Evolutionary conservation across 2,888 invertebrate genomes (phyloP).

Genomic region (Leptarthrus brevirostris): DNA sequence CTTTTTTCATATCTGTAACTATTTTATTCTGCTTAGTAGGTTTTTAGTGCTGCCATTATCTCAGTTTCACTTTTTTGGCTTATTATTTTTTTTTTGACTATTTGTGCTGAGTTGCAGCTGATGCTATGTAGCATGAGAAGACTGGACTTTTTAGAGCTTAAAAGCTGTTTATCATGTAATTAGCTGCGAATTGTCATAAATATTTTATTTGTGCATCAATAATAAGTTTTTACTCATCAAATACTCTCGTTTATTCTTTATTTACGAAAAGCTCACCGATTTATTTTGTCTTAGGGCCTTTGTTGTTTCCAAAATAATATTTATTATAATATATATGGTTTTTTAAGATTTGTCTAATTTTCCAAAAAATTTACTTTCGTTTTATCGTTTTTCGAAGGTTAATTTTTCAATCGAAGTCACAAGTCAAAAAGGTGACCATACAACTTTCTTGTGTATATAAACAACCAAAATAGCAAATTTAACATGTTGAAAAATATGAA

Average conservation of each 20-base stretch:
- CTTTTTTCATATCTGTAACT: constrained; percentile 16
- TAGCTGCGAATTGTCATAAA: constrained; percentile 37
- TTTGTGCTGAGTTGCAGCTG: constrained; percentile 34
- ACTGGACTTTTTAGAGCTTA: constrained; percentile 47
- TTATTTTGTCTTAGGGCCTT: background rate
- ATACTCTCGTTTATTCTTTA: background rate
- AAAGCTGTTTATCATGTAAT: constrained; percentile 42
- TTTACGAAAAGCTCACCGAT: constrained; percentile 6
- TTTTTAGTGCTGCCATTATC: constrained; percentile 5
- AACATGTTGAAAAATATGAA: too few species aligned
- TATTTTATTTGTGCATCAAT: constrained; percentile 4
- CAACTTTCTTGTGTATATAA: too few species aligned
- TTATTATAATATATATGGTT: too few species aligned
- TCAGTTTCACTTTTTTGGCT: background rate
- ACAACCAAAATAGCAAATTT: too few species aligned
- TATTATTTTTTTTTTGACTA: constrained; percentile 18
- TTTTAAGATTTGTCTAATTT: too few species aligned
- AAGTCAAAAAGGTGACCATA: too few species aligned
- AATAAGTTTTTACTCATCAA: constrained; percentile 37
- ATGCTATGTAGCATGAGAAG: constrained; percentile 42
- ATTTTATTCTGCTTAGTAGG: constrained; percentile 20
- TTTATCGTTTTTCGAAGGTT: too few species aligned
- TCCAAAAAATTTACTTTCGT: too few species aligned
- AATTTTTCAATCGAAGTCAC: too few species aligned
- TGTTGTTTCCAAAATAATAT: background rate